Percentiles rank a stretch among this genome's conserved stretches.
Evolutionary conservation across 1,140 invertebrate species (phyloP).

Genomic region (Neuroterus valhalla): DNA sequence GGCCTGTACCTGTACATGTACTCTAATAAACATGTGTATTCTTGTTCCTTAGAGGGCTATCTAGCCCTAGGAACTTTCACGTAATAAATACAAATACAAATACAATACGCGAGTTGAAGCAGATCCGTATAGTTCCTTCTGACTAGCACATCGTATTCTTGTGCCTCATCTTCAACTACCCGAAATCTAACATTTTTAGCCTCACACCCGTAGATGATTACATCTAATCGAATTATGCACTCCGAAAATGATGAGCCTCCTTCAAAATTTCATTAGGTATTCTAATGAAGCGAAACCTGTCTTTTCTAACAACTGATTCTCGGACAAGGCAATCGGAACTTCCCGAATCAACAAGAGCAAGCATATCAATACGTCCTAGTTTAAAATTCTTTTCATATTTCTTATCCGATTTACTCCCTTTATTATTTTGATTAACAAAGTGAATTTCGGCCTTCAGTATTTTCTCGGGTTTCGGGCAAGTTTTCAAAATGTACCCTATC

Average conservation of each 20-base stretch:
- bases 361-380: background rate
- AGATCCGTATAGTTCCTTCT: slow-evolving; percentile 31
- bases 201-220: slow-evolving; percentile 4
- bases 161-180: background rate
- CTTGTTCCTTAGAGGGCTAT: no score
- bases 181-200: background rate
- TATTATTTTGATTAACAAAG: background rate
- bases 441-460: background rate
- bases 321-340: slow-evolving; percentile 21
- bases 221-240: background rate
- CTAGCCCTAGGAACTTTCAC: no score
- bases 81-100: no score
- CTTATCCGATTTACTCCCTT: background rate
- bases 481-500: slow-evolving; percentile 19
- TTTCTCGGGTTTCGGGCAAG: slow-evolving; percentile 24
- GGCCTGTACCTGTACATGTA: no score
- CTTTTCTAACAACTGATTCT: slow-evolving; percentile 11
- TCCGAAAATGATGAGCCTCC: background rate
- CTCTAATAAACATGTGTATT: no score
- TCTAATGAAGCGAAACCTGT: background rate
- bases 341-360: slow-evolving; percentile 18
- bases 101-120: slow-evolving; percentile 27
- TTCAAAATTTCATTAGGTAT: slow-evolving; percentile 12
- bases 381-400: slow-evolving; percentile 31
- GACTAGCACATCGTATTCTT: slow-evolving; percentile 19